These are phyloP conservation scores for Lepidurus arcticus DNA, from an alignment of 1,140 invertebrate species.

Conservation along the genomic window DNA sequence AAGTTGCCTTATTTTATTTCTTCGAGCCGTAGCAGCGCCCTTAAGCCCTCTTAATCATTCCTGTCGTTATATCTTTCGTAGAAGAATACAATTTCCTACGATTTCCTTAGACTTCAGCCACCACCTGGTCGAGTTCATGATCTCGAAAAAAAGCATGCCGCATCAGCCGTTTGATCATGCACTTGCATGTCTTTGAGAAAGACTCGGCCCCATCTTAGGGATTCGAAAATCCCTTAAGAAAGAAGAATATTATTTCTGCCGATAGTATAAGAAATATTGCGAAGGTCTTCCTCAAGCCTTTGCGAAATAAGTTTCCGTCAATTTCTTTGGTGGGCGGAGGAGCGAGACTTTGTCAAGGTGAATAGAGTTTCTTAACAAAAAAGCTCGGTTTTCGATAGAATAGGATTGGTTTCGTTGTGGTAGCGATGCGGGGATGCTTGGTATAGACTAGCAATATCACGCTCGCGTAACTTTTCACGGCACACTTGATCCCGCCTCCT, in stretches of 20 bases:
- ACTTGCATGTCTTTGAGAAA: too few relatives aligned
- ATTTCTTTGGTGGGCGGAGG: not conserved
- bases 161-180: too few relatives aligned
- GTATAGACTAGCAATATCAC: not conserved
- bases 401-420: not conserved
- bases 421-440: not conserved
- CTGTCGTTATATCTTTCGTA: not conserved
- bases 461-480: not conserved
- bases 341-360: not conserved
- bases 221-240: too few relatives aligned
- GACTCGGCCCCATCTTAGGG: too few relatives aligned
- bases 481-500: not conserved
- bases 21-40: not conserved
- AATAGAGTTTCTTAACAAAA: not conserved
- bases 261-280: too few relatives aligned
- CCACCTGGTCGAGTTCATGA: not conserved
- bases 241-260: too few relatives aligned
- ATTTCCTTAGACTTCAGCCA: not conserved
- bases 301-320: not conserved
- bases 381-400: not conserved
- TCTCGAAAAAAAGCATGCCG: too few relatives aligned
- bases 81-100: not conserved
- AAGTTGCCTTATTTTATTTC: slow-evolving; percentile 5
- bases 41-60: not conserved
- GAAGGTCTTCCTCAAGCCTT: too few relatives aligned